Base-by-base conservation (phyloP, 2,797 vertebrate species). In the Chrosomus eos region DNA sequence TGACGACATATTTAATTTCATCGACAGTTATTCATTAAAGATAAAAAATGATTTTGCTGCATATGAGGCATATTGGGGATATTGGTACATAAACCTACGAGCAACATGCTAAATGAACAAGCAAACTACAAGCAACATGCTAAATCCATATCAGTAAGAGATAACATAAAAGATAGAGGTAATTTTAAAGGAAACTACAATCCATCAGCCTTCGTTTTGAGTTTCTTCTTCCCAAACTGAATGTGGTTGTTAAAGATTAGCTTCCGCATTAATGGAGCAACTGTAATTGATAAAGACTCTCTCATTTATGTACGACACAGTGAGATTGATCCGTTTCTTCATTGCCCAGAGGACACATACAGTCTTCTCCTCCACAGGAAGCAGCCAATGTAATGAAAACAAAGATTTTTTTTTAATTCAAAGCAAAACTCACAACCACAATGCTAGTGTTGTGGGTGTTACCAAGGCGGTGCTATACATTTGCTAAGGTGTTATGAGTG, bases 261-360 rank as follows among this genome's bases (percentile, higher is more conserved):
- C 60, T 64, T 80, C 18, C 7, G 26, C 19, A 36, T 16, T 62
- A 26, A 23, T 77, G 74, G n/a, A 66, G 60, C 68, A 43, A 43
- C 11, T 43, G n/a, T 18, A 43, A 78, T n/a, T 36, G 26, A 67
- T 31, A 67, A 80, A 67, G 21, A 18, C 7, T 28, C 7, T 67
- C 7, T 18, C 21, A 51, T 33, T 67, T 21, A 38, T 80, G 28
- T 36, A 5, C 14, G 4, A 45, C 14, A 45, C 45, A 45, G 28
- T 48, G 40, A 79, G 19, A 66, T 48, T 53, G 23, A 80, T 53
- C 16, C 0, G 21, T 80, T 53, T 67, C 45, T 38, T 68, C 45
- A 80, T 70, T 80, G 38, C 79, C 31, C 43, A 51, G 28, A 80
- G 62, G 28, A 80, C 77, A 80, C 55, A 62, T 5, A 38, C 14